These are phyloP conservation scores for Coremacera marginata DNA, from an alignment of 2,888 invertebrate genomes.

Conservation along the genomic window DNA sequence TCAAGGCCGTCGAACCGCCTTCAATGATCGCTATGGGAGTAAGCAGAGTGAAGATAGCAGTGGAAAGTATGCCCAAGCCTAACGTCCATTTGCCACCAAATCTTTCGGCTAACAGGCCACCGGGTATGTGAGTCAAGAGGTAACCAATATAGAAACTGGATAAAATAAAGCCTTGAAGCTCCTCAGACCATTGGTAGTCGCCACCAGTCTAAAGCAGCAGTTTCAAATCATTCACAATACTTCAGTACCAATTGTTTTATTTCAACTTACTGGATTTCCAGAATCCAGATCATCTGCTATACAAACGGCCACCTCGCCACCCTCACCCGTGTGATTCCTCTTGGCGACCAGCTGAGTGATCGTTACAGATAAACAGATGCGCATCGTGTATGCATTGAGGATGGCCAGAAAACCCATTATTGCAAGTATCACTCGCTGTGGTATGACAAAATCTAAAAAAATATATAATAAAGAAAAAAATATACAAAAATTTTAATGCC, in stretches of 20 bases:
- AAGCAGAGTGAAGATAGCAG: slow-evolving; percentile 84
- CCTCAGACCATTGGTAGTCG: slow-evolving; percentile 76
- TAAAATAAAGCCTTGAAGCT: slow-evolving; percentile 81
- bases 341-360: slow-evolving; percentile 77
- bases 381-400: slow-evolving; percentile 82
- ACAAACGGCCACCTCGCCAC: slow-evolving; percentile 54
- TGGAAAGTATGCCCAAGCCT: slow-evolving; percentile 84
- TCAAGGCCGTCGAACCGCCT: slow-evolving; percentile 78
- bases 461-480: too few relatives aligned
- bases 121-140: slow-evolving; percentile 85
- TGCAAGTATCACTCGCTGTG: slow-evolving; percentile 78
- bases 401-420: slow-evolving; percentile 81
- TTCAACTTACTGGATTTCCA: slow-evolving; percentile 43
- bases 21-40: slow-evolving; percentile 80
- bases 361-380: slow-evolving; percentile 78
- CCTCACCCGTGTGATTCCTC: slow-evolving; percentile 53
- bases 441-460: slow-evolving; percentile 62
- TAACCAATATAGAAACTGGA: slow-evolving; percentile 90
- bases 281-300: slow-evolving; percentile 54
- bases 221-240: not conserved
- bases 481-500: too few relatives aligned
- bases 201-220: slow-evolving; percentile 49
- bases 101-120: slow-evolving; percentile 82
- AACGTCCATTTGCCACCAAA: slow-evolving; percentile 89
- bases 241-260: not conserved